Percentiles rank a stretch among this genome's conserved stretches.
Conservation (phyloP, 2,888 invertebrate species). For the Syrphus vitripennis region DNA sequence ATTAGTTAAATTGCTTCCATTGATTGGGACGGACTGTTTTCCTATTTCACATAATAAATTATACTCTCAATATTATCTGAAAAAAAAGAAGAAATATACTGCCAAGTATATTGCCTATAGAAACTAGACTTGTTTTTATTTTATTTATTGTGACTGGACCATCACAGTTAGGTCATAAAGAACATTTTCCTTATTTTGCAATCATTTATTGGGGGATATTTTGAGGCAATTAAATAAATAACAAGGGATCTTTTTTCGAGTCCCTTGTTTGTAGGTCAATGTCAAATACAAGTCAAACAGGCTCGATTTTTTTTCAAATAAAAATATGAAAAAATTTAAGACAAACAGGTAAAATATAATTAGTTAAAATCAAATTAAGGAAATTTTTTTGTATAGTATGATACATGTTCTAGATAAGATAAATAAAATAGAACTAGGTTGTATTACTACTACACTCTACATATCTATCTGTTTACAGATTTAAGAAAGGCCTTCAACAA, state of each 20-base stretch:
- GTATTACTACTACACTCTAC: no score
- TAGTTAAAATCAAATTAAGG: no score
- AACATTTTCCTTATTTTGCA: neutral
- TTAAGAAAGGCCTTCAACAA: no score
- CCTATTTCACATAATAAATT: neutral
- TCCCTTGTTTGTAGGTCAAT: neutral
- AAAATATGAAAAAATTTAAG: neutral
- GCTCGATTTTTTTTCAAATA: neutral
- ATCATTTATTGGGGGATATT: neutral
- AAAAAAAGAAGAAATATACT: neutral
- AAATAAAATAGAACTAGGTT: no score
- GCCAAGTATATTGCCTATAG: no score
- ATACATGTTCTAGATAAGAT: no score
- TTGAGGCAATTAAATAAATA: neutral
- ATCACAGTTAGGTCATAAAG: neutral
- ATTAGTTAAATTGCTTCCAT: conserved; percentile 35
- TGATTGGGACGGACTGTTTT: conserved; percentile 18
- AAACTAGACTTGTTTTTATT: neutral
- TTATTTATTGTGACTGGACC: neutral
- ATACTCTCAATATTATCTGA: neutral
- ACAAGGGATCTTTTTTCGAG: neutral
- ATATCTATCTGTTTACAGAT: no score
- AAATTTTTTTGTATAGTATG: no score
- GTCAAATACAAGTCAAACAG: neutral
- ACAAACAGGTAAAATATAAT: neutral